Conservation (phyloP, 1,140 invertebrate genomes). For the Bombus pascuorum region DNA sequence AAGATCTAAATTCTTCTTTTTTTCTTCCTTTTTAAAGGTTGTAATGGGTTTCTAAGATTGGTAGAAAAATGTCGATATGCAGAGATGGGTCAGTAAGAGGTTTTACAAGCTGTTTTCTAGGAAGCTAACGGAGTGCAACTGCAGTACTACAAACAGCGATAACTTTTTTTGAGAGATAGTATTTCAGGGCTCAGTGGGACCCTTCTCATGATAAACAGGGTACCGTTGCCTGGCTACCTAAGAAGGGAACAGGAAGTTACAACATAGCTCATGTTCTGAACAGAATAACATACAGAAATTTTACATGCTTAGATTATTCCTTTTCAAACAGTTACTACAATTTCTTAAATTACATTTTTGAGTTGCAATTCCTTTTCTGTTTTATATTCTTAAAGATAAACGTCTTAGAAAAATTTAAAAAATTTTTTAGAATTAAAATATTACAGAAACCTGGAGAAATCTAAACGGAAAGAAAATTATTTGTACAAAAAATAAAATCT, state of each 20-base stretch:
- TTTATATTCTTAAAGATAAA: not conserved
- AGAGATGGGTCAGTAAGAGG: not conserved
- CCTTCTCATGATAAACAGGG: not conserved
- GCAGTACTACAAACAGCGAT: not conserved
- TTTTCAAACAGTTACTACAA: not conserved
- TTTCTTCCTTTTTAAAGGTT: too few relatives aligned
- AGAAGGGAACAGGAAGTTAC: not conserved
- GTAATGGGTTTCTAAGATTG: not conserved
- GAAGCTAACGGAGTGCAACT: not conserved
- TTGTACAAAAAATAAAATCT: not conserved
- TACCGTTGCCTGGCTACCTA: not conserved
- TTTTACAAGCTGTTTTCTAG: constrained; percentile 8
- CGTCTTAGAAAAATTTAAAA: not conserved
- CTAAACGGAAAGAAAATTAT: not conserved
- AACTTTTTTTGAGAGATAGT: not conserved
- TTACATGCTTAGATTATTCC: not conserved
- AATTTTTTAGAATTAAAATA: not conserved
- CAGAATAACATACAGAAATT: not conserved
- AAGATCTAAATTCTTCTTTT: not conserved
- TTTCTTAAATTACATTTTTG: not conserved
- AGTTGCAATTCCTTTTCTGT: not conserved
- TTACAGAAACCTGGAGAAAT: not conserved
- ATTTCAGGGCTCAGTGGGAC: not conserved
- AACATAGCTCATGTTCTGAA: not conserved
- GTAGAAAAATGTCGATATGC: not conserved